Conservation (phyloP, 2,113 vertebrate species). For the Myodes glareolus region DNA sequence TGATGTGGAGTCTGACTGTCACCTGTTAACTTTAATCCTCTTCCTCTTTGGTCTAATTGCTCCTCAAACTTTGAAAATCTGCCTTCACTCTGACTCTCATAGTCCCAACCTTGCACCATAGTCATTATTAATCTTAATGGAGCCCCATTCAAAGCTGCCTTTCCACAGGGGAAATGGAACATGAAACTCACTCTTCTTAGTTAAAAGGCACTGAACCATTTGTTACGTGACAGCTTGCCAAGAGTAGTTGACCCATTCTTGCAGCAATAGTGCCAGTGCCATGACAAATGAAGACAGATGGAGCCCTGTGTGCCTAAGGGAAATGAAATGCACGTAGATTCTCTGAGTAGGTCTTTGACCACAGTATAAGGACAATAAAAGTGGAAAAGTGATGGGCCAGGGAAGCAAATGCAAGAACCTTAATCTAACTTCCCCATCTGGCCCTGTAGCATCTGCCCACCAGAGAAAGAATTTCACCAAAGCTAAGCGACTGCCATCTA, state of each 20-base stretch:
- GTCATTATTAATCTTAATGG: neutral
- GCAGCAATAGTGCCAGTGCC: neutral
- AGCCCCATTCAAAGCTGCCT: neutral
- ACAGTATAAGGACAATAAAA: neutral
- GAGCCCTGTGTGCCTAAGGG: neutral
- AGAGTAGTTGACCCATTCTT: neutral
- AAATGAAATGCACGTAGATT: neutral
- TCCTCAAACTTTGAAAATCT: neutral
- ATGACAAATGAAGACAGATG: neutral
- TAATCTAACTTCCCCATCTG: neutral
- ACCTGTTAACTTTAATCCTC: neutral
- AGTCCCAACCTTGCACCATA: neutral
- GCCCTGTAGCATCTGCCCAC: neutral
- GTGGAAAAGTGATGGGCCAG: neutral
- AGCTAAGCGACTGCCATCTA: neutral
- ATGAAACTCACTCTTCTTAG: neutral
- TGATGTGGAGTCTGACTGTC: neutral
- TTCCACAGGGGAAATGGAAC: neutral
- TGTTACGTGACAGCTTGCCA: neutral
- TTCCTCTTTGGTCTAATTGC: neutral
- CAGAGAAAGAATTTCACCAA: slow-evolving; percentile 4
- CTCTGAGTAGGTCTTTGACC: neutral
- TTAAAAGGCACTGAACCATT: neutral
- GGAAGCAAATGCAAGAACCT: neutral
- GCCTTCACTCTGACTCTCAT: neutral